These are phyloP conservation scores for Lasioglossum figueresi DNA, from an alignment of 2,888 invertebrate species.

Conservation along the genomic window DNA sequence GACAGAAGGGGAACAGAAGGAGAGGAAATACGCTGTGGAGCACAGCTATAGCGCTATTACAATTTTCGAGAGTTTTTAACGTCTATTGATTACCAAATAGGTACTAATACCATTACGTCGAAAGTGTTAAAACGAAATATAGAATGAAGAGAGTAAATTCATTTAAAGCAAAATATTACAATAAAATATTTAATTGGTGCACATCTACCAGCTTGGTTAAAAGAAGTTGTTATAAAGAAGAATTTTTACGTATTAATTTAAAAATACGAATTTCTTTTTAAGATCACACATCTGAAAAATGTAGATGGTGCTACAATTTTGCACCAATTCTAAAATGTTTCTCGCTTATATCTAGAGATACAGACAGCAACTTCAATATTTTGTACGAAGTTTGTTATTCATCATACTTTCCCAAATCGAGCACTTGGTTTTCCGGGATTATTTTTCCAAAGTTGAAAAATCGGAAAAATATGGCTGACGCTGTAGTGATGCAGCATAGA, in stretches of 20 bases:
- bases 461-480: neutral
- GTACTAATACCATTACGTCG: neutral
- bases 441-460: neutral
- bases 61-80: neutral
- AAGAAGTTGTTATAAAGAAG: too few species aligned
- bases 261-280: too few species aligned
- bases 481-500: neutral
- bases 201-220: too few species aligned
- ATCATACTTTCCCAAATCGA: neutral
- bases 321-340: neutral
- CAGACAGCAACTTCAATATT: neutral
- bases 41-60: neutral
- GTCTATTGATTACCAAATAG: neutral
- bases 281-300: neutral
- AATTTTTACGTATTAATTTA: too few species aligned
- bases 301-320: neutral
- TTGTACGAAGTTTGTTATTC: neutral
- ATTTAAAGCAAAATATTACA: neutral
- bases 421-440: neutral
- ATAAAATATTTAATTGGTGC: neutral
- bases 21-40: neutral
- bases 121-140: neutral
- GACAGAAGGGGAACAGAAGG: neutral
- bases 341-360: neutral
- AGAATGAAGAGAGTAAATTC: neutral